Evolutionary conservation across 2,113 vertebrate species (phyloP).

Genomic region (Microcebus jonahi): DNA sequence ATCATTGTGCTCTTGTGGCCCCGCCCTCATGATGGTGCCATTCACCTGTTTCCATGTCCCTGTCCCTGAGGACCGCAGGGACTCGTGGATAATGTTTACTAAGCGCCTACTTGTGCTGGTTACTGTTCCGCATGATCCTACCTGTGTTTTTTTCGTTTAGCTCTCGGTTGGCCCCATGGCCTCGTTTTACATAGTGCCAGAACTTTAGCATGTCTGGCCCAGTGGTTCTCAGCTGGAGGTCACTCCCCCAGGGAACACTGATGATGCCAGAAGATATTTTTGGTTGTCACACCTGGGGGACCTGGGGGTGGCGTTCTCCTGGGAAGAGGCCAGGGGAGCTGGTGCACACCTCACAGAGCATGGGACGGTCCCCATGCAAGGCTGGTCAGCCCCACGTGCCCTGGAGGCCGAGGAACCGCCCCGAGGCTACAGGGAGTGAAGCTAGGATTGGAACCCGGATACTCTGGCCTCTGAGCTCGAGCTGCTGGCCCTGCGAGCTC

Average conservation of each 20-base stretch:
- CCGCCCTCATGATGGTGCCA: accelerated
- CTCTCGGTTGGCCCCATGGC: accelerated
- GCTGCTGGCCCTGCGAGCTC: no score
- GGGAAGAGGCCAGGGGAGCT: accelerated
- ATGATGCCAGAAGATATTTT: accelerated
- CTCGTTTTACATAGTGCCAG: accelerated
- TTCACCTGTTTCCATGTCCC: no score
- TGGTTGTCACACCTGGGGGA: background rate
- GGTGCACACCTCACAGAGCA: accelerated
- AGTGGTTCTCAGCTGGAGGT: background rate
- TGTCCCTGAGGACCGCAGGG: background rate
- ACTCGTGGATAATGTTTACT: accelerated
- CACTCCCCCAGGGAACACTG: background rate
- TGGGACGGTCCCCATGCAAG: accelerated
- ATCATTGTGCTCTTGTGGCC: accelerated
- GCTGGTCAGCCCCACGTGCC: no score
- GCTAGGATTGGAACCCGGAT: no score
- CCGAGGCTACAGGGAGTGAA: no score
- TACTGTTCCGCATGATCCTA: background rate
- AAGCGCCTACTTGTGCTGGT: accelerated
- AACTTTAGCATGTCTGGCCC: background rate
- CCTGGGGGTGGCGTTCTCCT: accelerated
- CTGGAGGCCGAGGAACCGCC: no score
- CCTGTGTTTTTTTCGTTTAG: accelerated
- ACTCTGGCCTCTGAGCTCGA: no score